Conservation (phyloP, 1,140 invertebrate genomes). For the Nebria ingens region DNA sequence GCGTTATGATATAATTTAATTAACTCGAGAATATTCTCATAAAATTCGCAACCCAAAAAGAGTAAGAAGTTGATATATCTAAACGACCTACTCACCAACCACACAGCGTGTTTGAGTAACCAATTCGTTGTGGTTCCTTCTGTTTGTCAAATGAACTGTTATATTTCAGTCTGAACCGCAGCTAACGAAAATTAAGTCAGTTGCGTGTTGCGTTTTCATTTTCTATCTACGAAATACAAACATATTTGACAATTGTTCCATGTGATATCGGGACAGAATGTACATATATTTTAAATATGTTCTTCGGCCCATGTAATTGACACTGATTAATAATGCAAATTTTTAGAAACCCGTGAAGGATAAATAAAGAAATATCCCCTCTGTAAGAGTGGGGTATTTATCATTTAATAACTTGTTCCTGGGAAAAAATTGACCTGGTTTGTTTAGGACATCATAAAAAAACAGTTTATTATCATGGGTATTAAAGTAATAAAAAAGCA, state of each 20-base stretch:
- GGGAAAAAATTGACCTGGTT: background rate
- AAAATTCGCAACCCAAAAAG: no score
- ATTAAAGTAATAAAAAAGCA: no score
- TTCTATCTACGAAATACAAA: background rate
- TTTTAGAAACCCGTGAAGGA: background rate
- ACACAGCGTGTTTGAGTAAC: no score
- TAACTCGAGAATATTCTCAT: no score
- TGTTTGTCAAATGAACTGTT: background rate
- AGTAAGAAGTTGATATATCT: no score
- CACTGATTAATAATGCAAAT: background rate
- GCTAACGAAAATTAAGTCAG: background rate
- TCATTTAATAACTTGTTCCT: background rate
- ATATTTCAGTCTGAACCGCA: background rate
- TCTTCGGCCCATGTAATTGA: background rate
- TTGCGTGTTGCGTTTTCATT: background rate
- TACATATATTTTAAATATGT: no score
- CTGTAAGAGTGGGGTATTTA: background rate
- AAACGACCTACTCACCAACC: no score
- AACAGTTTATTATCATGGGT: no score
- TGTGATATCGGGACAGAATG: background rate
- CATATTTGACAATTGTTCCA: background rate
- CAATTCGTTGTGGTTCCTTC: no score
- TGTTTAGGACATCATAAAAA: no score
- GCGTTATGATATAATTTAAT: no score
- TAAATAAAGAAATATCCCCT: background rate